phyloP scores from a whole-genome alignment of 2,888 invertebrate genomes.

The Candidula unifasciata region DNA sequence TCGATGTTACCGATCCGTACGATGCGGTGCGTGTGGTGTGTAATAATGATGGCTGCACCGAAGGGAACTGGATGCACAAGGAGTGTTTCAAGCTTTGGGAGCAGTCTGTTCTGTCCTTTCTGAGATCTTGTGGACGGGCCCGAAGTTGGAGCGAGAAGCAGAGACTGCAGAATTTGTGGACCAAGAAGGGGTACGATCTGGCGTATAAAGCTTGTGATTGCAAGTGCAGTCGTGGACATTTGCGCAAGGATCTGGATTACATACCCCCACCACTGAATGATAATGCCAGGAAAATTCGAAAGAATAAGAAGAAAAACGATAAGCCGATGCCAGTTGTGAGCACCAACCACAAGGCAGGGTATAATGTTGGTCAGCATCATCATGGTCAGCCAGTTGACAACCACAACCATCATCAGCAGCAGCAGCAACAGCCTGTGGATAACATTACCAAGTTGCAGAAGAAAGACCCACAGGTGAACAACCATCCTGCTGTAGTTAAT shows the following conservation, averaged over 20 bases:
- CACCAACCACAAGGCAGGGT: slow-evolving; percentile 56
- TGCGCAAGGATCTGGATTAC: slow-evolving; percentile 97
- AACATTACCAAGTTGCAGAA: slow-evolving; percentile 52
- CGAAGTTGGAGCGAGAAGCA: slow-evolving; percentile 97
- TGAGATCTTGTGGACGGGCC: slow-evolving; percentile 93
- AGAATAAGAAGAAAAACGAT: slow-evolving; percentile 83
- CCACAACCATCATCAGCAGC: slow-evolving; percentile 40
- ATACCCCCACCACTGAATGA: slow-evolving; percentile 80
- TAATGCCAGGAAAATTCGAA: slow-evolving; percentile 80
- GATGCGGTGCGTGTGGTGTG: slow-evolving; percentile 90
- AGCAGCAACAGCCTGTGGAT: slow-evolving; percentile 18
- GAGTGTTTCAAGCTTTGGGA: slow-evolving; percentile 98
- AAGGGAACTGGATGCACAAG: slow-evolving; percentile 95
- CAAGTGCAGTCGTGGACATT: slow-evolving; percentile 92
- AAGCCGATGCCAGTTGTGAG: slow-evolving; percentile 82
- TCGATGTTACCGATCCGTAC: slow-evolving; percentile 68
- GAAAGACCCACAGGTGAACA: slow-evolving; percentile 50
- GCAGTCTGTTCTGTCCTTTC: slow-evolving; percentile 89
- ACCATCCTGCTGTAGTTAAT: slow-evolving; percentile 50
- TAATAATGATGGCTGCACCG: slow-evolving; percentile 93
- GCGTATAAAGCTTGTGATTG: slow-evolving; percentile 97
- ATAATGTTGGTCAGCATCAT: slow-evolving; percentile 79
- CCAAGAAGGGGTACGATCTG: slow-evolving; percentile 97
- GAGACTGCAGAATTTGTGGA: slow-evolving; percentile 96
- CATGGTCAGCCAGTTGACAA: slow-evolving; percentile 50